A percentile compares a stretch with the other conserved stretches of the same genome.
Evolutionary conservation across 2,797 vertebrate species (phyloP).

Genomic region (Limnodromus scolopaceus): DNA sequence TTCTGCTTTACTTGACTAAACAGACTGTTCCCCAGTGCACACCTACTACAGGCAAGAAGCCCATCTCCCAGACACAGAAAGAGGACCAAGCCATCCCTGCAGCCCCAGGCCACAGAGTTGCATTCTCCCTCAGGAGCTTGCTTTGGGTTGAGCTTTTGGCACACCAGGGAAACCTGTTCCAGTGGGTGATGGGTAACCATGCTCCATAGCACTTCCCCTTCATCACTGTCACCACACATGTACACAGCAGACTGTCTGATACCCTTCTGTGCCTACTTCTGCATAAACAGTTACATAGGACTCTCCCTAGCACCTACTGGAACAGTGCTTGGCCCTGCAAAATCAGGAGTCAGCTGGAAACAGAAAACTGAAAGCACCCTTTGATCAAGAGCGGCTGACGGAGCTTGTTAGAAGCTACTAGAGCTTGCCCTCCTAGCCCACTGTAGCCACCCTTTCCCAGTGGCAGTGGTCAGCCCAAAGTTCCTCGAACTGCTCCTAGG

Average conservation of each 20-base stretch:
- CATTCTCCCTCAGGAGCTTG: neutral
- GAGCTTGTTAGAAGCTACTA: neutral
- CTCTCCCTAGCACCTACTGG: neutral
- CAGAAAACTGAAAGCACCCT: neutral
- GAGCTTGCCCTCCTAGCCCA: neutral
- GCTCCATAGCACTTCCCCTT: neutral
- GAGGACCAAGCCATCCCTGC: neutral
- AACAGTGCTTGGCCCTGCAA: neutral
- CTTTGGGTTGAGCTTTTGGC: neutral
- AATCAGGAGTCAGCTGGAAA: neutral
- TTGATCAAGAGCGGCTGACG: neutral
- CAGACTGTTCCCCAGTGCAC: neutral
- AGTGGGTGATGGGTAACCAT: neutral
- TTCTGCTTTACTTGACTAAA: neutral
- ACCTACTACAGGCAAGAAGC: neutral
- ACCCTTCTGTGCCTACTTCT: neutral
- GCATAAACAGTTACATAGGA: rapidly evolving
- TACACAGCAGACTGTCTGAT: neutral
- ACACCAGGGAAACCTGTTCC: neutral
- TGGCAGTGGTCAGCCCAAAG: neutral
- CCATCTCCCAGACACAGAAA: rapidly evolving
- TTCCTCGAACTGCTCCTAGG: neutral
- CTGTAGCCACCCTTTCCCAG: neutral
- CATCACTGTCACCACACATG: neutral
- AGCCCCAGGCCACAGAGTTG: neutral